These are phyloP conservation scores for Micromussa lordhowensis DNA, from an alignment of 92 coral and sea anemone species.

Conservation along the genomic window DNA sequence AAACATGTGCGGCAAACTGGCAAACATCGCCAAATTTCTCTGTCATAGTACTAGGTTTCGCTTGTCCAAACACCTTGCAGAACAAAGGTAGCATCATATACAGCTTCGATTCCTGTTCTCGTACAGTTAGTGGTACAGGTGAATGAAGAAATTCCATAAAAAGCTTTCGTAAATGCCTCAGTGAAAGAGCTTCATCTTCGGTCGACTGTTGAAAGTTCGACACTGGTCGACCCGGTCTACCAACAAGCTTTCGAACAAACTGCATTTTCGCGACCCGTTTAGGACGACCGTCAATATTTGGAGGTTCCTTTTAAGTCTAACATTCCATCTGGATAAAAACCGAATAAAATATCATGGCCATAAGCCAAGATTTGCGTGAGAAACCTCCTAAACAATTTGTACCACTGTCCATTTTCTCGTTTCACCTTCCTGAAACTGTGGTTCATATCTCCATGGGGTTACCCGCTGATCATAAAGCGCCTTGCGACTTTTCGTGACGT, in stretches of 20 bases:
- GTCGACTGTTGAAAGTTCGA: constrained; percentile 68
- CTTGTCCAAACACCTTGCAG: constrained; percentile 89
- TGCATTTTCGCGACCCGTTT: constrained; percentile 63
- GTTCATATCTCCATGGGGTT: constrained; percentile 18
- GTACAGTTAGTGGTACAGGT: constrained; percentile 89
- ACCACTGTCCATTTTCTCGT: constrained; percentile 22
- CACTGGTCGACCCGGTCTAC: constrained; percentile 67
- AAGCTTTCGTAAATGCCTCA: constrained; percentile 92
- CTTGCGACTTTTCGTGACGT: background rate
- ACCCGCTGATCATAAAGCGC: background rate
- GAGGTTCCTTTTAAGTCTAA: background rate
- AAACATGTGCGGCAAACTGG: constrained; percentile 96
- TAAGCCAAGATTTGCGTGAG: constrained; percentile 21
- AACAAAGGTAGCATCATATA: constrained; percentile 94
- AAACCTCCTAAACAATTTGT: constrained; percentile 10
- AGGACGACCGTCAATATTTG: background rate
- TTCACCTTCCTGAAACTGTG: background rate
- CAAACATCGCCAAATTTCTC: constrained; percentile 97
- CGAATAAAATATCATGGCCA: constrained; percentile 13
- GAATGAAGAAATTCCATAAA: constrained; percentile 98
- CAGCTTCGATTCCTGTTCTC: constrained; percentile 92
- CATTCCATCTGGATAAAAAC: constrained; percentile 17
- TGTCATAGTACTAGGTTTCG: constrained; percentile 81
- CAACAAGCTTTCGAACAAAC: constrained; percentile 81
- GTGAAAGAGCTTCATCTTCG: constrained; percentile 88